phyloP scores from a whole-genome alignment of 2,888 invertebrate species.

The Ochlodes sylvanus region DNA sequence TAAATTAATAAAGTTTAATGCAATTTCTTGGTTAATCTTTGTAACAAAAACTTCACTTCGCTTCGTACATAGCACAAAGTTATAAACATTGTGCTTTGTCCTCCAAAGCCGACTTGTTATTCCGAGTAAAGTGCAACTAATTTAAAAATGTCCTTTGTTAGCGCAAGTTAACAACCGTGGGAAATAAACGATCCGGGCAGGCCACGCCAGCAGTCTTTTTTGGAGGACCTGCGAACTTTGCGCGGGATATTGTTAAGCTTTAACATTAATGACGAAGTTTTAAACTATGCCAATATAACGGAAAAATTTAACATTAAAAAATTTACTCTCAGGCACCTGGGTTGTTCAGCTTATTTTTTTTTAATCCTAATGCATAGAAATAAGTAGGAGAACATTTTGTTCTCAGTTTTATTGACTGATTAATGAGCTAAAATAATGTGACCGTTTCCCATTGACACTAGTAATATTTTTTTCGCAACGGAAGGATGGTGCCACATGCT shows the following conservation, averaged over 20 bases:
- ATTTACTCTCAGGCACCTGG: too few species aligned
- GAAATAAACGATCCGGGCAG: slow-evolving; percentile 16
- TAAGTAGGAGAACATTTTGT: too few species aligned
- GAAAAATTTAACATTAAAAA: neutral
- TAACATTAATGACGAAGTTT: slow-evolving; percentile 1
- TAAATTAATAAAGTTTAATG: too few species aligned
- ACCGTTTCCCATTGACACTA: too few species aligned
- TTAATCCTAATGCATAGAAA: too few species aligned
- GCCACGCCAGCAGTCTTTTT: slow-evolving; percentile 11
- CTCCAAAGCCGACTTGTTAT: slow-evolving; percentile 29
- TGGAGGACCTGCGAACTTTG: slow-evolving; percentile 6
- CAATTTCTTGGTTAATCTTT: neutral
- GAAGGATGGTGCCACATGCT: too few species aligned
- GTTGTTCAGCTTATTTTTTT: too few species aligned
- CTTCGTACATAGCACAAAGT: slow-evolving; percentile 13
- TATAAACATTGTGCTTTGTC: slow-evolving; percentile 21
- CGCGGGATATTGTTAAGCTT: slow-evolving; percentile 1
- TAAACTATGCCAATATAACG: slow-evolving; percentile 2
- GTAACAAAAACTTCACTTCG: slow-evolving; percentile 9
- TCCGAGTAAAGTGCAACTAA: slow-evolving; percentile 29
- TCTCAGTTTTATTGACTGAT: too few species aligned
- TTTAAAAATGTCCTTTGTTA: slow-evolving; percentile 35
- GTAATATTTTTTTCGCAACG: too few species aligned
- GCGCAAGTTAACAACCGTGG: slow-evolving; percentile 31
- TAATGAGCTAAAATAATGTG: too few species aligned